Base-by-base conservation (phyloP, 2,888 invertebrate genomes). In the Aelia acuminata region DNA sequence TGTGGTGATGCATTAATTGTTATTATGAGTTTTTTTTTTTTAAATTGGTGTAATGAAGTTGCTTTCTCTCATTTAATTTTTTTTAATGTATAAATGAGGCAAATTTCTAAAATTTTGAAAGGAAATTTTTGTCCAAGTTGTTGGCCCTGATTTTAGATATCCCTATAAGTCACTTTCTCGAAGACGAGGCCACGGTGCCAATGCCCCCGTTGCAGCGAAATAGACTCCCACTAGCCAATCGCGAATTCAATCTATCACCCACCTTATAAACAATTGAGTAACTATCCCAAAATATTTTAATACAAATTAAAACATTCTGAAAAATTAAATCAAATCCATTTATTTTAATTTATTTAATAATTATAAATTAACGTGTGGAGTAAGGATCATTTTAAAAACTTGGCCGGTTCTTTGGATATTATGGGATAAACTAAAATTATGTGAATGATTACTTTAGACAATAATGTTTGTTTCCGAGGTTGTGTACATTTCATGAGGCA, bases 131-230 rank as follows among this genome's bases (percentile, higher is more conserved):
- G 31, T 35, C 5, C 18, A 35, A 13, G 63, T 35, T 1, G 31
- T 35, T 70, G 31, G 63, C 18, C 63, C 80, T 80, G 35, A 8
- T 43, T 80, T 43, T 47, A 13, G 13, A 80, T 43, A 43, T 43
- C 43, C 80, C 11, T 39, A 75, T 39, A 39, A 75, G 39, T 80
- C n/a, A 47, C 80, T 80, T 80, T 80, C 43, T n/a, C 80, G 4
- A 11, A 80, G 43, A 80, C 43, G 43, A 75, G 75, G 75, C 39
- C 39, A 75, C 75, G 11, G 75, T 75, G 80, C 1, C 80, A 43
- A 15, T 80, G 80, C 43, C 80, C 80, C 1, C 39, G n/a, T n/a
- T 43, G 43, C 22, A 80, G 31, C 1, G 26, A 39, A 35, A 20
- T 1, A 35, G n/a, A n/a, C 43, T n/a, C 43, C 5, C 80, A 43